Conservation (phyloP, 2,888 invertebrate genomes). For the Xestoiulus laeticollis region DNA sequence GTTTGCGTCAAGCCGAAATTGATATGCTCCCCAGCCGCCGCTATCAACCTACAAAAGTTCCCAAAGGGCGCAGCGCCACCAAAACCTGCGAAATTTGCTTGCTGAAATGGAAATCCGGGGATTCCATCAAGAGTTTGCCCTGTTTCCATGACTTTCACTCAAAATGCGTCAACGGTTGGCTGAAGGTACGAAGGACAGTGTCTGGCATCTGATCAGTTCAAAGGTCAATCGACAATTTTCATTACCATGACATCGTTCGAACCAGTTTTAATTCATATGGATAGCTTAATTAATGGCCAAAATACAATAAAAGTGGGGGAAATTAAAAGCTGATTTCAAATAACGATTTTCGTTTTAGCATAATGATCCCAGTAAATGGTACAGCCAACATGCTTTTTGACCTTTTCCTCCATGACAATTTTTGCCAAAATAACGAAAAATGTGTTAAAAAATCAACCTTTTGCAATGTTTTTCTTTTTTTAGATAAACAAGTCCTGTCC, state of each 20-base stretch:
- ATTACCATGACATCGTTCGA: too few species aligned
- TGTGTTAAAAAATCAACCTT: too few species aligned
- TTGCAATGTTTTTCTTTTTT: not conserved
- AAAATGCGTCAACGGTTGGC: not conserved
- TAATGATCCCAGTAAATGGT: too few species aligned
- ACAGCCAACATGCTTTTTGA: too few species aligned
- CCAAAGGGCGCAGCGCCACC: not conserved
- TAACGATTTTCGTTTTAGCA: too few species aligned
- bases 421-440: too few species aligned
- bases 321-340: too few species aligned
- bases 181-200: not conserved
- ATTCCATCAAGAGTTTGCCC: conserved; percentile 3
- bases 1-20: not conserved
- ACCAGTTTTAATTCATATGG: too few species aligned
- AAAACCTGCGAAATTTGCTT: not conserved
- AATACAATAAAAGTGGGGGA: too few species aligned
- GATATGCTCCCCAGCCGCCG: not conserved
- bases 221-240: too few species aligned
- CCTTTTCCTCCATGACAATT: too few species aligned
- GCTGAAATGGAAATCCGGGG: not conserved
- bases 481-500: not conserved
- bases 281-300: too few species aligned
- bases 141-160: not conserved
- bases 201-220: not conserved
- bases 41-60: not conserved